Evolutionary conservation across 2,888 invertebrate species (phyloP).

Genomic region (Zeuzera pyrina): DNA sequence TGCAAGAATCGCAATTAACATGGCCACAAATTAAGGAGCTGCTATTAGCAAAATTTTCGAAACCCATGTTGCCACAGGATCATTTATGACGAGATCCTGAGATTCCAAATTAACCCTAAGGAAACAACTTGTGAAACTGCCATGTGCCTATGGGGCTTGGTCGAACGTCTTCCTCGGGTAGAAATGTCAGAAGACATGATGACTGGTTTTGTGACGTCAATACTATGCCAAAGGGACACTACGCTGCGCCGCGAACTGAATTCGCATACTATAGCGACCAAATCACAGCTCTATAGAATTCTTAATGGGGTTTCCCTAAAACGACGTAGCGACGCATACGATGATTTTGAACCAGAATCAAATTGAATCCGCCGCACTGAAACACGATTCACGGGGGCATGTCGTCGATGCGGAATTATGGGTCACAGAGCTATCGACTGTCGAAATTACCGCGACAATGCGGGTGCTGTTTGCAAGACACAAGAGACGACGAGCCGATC

Average conservation of each 20-base stretch:
- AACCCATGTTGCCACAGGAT: slow-evolving; percentile 15
- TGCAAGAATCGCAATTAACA: slow-evolving; percentile 11
- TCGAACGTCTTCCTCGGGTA: slow-evolving; percentile 11
- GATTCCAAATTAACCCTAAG: slow-evolving; percentile 13
- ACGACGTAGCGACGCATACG: slow-evolving; percentile 7
- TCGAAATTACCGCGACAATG: slow-evolving; percentile 3
- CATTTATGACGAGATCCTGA: slow-evolving; percentile 17
- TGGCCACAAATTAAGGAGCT: slow-evolving; percentile 15
- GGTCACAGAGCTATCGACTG: slow-evolving; percentile 14
- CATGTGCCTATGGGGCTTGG: slow-evolving; percentile 13
- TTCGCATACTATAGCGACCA: slow-evolving; percentile 9
- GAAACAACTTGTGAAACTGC: slow-evolving; percentile 14
- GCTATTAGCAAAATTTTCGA: slow-evolving; percentile 15
- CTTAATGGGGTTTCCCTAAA: slow-evolving; percentile 14
- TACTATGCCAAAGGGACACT: slow-evolving; percentile 14
- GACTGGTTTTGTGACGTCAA: slow-evolving; percentile 13
- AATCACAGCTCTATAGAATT: slow-evolving; percentile 16
- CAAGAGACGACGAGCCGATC: background rate
- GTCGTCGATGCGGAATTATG: slow-evolving; percentile 11
- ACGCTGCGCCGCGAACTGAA: slow-evolving; percentile 14
- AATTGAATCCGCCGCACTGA: slow-evolving; percentile 2
- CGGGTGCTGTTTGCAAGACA: background rate
- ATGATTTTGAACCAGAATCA: slow-evolving; percentile 3
- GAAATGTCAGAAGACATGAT: slow-evolving; percentile 12
- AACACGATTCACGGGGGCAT: slow-evolving; percentile 9